Evolutionary conservation across 2,888 invertebrate species (phyloP).

Genomic region (Cerastis rubricosa): DNA sequence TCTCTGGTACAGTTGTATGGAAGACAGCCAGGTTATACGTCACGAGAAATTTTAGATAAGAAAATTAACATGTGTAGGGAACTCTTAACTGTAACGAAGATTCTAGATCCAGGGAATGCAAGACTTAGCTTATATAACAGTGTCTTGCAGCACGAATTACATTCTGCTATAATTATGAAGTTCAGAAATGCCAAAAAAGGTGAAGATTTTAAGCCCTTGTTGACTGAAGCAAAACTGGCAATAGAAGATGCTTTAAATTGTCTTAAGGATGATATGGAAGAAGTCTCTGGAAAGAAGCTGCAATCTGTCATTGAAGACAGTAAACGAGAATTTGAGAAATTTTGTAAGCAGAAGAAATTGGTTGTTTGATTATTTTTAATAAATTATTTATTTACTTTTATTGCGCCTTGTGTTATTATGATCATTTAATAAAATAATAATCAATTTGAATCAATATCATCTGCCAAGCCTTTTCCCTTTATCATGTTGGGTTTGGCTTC

Average conservation of each 20-base stretch:
- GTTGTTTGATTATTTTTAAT: slow-evolving; percentile 25
- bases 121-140: slow-evolving; percentile 94
- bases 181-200: slow-evolving; percentile 81
- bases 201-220: slow-evolving; percentile 81
- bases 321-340: slow-evolving; percentile 86
- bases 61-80: slow-evolving; percentile 93
- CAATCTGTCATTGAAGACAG: slow-evolving; percentile 86
- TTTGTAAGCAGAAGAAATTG: slow-evolving; percentile 85
- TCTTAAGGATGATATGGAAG: slow-evolving; percentile 89
- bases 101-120: slow-evolving; percentile 93
- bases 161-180: slow-evolving; percentile 90
- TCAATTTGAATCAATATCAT: too few species aligned
- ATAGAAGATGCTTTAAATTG: slow-evolving; percentile 85
- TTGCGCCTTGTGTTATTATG: too few species aligned
- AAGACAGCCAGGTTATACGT: slow-evolving; percentile 92
- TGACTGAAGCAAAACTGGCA: slow-evolving; percentile 86
- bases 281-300: slow-evolving; percentile 90
- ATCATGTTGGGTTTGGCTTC: background rate
- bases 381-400: slow-evolving; percentile 9
- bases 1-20: slow-evolving; percentile 95
- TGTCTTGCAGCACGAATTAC: slow-evolving; percentile 94
- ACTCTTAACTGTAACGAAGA: slow-evolving; percentile 91
- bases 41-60: slow-evolving; percentile 91
- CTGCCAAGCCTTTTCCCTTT: background rate
- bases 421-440: too few species aligned